phyloP scores from a whole-genome alignment of 2,888 invertebrate genomes.

The Laspeyria flexula region DNA sequence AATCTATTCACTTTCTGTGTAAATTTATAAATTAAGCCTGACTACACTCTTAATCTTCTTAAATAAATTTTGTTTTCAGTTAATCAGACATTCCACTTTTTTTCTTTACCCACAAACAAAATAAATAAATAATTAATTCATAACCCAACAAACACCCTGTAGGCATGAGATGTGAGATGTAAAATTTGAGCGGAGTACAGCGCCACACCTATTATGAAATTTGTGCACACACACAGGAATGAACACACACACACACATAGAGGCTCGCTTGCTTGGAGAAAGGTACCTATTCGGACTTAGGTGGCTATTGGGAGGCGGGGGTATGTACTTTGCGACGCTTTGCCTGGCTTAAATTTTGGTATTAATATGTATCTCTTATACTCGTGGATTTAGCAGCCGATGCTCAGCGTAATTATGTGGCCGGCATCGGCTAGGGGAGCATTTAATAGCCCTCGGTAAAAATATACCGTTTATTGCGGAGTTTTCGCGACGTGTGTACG shows the following conservation, averaged over 20 bases:
- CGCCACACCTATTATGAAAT: constrained; percentile 83
- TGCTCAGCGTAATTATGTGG: constrained; percentile 68
- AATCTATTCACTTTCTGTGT: too few relatives aligned
- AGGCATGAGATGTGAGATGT: constrained; percentile 78
- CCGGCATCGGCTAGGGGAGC: constrained; percentile 46
- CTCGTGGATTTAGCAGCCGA: constrained; percentile 73
- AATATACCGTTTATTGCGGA: constrained; percentile 32
- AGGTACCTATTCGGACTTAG: constrained; percentile 73
- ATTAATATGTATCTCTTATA: constrained; percentile 83
- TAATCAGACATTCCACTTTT: not conserved
- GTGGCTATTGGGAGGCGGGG: constrained; percentile 67
- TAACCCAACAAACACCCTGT: constrained; percentile 60
- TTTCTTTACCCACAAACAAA: not conserved
- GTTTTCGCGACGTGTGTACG: constrained; percentile 10
- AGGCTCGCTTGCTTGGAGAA: constrained; percentile 37
- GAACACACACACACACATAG: constrained; percentile 56
- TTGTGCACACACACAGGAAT: constrained; percentile 65
- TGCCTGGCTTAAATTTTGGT: constrained; percentile 81
- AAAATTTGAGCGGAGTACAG: constrained; percentile 82
- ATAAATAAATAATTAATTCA: constrained; percentile 14
- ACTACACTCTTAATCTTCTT: too few relatives aligned
- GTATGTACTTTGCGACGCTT: constrained; percentile 74
- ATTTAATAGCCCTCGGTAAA: constrained; percentile 52
- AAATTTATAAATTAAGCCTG: too few relatives aligned
- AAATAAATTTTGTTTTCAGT: too few relatives aligned